These are phyloP conservation scores for Paedocypris micromegethes DNA, from an alignment of 2,797 vertebrate species.

Conservation along the genomic window DNA sequence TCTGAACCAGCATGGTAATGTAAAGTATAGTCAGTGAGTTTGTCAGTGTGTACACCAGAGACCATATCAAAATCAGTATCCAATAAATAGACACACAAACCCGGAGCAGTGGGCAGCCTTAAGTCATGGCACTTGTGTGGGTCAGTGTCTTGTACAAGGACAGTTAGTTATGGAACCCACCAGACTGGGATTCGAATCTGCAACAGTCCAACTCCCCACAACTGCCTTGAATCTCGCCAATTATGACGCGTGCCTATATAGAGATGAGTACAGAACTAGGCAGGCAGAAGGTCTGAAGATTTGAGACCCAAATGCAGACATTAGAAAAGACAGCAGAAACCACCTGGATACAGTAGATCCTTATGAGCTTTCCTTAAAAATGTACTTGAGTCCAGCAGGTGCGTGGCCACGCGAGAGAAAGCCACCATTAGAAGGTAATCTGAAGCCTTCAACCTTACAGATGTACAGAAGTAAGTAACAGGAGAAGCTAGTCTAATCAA, in stretches of 20 bases:
- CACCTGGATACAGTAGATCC: constrained; percentile 69
- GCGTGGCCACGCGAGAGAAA: constrained; percentile 72
- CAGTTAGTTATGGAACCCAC: too few relatives aligned
- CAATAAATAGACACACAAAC: too few relatives aligned
- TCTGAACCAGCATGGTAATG: too few relatives aligned
- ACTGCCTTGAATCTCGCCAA: not conserved
- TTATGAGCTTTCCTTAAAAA: constrained; percentile 77
- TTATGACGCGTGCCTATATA: not conserved
- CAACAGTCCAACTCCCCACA: too few relatives aligned
- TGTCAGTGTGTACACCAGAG: too few relatives aligned
- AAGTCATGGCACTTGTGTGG: too few relatives aligned
- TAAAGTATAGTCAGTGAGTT: too few relatives aligned
- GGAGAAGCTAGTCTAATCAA: constrained; percentile 1
- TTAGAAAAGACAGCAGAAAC: constrained; percentile 46
- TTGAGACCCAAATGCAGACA: constrained; percentile 31
- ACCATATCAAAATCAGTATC: too few relatives aligned
- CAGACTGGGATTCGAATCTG: too few relatives aligned
- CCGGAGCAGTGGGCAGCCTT: too few relatives aligned
- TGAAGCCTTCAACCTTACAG: constrained; percentile 37
- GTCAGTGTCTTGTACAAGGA: too few relatives aligned
- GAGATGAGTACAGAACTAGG: constrained; percentile 2
- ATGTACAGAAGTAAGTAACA: constrained; percentile 8
- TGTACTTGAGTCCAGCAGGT: constrained; percentile 75
- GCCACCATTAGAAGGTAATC: constrained; percentile 63
- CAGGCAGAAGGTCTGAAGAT: not conserved